Base-by-base conservation (phyloP, 2,888 invertebrate species). In the Drosophila emarginata region DNA sequence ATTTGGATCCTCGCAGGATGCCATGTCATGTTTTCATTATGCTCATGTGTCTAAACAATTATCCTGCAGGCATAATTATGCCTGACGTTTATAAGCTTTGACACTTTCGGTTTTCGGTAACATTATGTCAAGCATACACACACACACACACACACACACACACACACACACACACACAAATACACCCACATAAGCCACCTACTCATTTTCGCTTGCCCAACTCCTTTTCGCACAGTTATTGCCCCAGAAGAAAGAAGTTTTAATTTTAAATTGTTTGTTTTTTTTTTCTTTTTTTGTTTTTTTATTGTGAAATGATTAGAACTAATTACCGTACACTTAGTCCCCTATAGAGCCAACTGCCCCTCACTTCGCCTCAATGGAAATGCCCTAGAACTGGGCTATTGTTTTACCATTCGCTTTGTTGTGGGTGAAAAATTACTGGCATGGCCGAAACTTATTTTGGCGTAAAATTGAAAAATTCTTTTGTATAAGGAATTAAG, bases 391-490 rank as follows among this genome's bases (percentile, higher is more conserved):
- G n/a, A n/a, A 45, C 18, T 45, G 18, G 9, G n/a, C 45, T 45
- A 45, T 45, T 45, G 45, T 45, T 45, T 45, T 45, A 45, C 45
- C 45, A 45, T 45, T 45, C 21, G 45, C 45, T 45, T 45, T 36
- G 36, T 32, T 53, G 36, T 51, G 53, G 63, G 77, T 88, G 87
- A 88, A 86, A 84, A 86, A 84, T 88, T 87, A 80, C 89, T 88
- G 89, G 79, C 82, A 78, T 80, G 87, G 75, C 76, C 78, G 75
- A 87, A 90, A 89, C 89, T 87, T 89, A 89, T 89, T 89, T 90
- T 88, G 89, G 88, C 90, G 90, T 89, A 89, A 90, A 90, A 90
- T 90, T 90, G 88, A 90, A 90, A 90, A 90, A 90, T 90, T 90
- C 90, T 79, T 89, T 79, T 76, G 70, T 80, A 74, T 72, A 76